A percentile compares a stretch with the other conserved stretches of the same genome.
phyloP scores from a whole-genome alignment of 2,797 vertebrate species.

The Oryzias dopingdopingensis region DNA sequence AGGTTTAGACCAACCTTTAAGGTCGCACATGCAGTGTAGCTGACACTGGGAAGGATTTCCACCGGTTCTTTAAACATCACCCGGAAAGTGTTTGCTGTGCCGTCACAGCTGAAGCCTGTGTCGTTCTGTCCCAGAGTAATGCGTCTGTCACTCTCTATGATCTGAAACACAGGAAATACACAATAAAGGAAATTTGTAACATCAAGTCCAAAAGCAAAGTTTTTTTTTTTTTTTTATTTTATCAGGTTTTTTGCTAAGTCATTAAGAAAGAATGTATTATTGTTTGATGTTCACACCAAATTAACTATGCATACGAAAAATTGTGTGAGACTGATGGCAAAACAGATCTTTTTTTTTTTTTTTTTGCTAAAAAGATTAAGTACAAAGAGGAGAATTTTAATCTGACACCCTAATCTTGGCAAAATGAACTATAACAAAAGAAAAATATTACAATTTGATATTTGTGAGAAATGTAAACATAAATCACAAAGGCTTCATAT shows the following conservation, averaged over 20 bases:
- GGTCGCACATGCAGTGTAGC: constrained; percentile 96
- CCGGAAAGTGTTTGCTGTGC: constrained; percentile 92
- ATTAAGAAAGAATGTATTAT: no score
- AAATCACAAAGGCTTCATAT: no score
- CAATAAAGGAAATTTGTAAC: neutral
- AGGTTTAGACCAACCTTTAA: constrained; percentile 84
- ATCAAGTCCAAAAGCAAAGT: no score
- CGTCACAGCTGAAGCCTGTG: constrained; percentile 97
- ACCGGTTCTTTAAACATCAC: constrained; percentile 99
- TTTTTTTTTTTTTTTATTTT: no score
- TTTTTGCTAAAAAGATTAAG: no score
- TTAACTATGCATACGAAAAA: no score
- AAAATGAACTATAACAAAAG: neutral
- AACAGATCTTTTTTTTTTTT: neutral
- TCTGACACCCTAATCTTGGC: neutral
- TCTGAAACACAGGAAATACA: constrained; percentile 68
- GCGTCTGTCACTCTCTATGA: constrained; percentile 97
- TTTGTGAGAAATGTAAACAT: neutral
- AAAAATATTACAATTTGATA: neutral
- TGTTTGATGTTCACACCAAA: no score
- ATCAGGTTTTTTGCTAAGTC: no score
- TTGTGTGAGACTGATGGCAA: neutral
- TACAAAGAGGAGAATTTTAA: neutral
- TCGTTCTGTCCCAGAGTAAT: constrained; percentile 95
- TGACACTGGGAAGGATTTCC: constrained; percentile 93